Percentiles rank a stretch among this genome's conserved stretches.
These are phyloP conservation scores for Hypocryptadius cinnamomeus DNA, from an alignment of 2,113 vertebrate genomes.

Conservation along the genomic window DNA sequence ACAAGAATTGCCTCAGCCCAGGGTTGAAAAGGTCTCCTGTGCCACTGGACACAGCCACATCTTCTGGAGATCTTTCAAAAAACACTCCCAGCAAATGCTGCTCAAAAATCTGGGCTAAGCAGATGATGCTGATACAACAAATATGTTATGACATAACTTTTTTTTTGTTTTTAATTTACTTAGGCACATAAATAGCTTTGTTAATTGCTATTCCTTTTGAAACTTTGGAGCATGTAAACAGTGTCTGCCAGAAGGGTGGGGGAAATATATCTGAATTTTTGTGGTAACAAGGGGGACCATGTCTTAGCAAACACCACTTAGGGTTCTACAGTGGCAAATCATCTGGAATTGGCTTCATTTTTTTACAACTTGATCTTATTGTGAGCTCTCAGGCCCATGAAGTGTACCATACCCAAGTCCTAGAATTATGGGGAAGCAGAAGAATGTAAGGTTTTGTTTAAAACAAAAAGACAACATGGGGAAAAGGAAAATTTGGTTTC, in stretches of 20 bases:
- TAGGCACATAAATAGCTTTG: not conserved
- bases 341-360: not conserved
- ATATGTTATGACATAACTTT: not conserved
- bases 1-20: not conserved
- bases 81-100: not conserved
- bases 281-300: not conserved
- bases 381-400: rapidly evolving
- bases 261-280: not conserved
- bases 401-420: not conserved
- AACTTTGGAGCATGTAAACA: not conserved
- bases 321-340: not conserved
- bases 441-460: not conserved
- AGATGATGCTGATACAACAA: conserved; percentile 21
- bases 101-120: not conserved
- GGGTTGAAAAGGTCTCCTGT: not conserved
- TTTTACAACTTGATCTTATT: not conserved
- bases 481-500: not conserved
- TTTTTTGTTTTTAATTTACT: not conserved
- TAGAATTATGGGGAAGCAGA: not conserved
- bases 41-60: not conserved
- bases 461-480: not conserved
- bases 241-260: not conserved
- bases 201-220: conserved; percentile 1
- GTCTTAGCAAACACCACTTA: not conserved
- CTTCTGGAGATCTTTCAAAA: conserved; percentile 43